Base-by-base conservation (phyloP, 2,888 invertebrate species). In the Eudemis profundana region DNA sequence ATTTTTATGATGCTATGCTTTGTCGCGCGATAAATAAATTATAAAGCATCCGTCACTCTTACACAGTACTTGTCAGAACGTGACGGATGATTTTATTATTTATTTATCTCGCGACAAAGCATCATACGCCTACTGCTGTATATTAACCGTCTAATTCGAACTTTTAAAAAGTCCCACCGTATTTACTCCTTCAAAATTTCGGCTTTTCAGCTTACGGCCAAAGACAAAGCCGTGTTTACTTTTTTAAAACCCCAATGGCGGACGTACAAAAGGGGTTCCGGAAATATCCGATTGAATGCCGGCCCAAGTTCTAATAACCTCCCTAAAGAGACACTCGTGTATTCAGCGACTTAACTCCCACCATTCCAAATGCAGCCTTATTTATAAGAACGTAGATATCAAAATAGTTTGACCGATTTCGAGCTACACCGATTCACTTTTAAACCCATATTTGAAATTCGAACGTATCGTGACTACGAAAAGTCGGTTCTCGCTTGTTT, bases 201-300 rank as follows among this genome's bases (percentile, higher is more conserved):
- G 19, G n/a, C 27, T 17, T 29, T 29, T 27, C 29, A 42, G 56
- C 23, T 53, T 15, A 40, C 21, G 12, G 8, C 56, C 29, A 8
- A 33, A 33, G 40, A 50, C 49, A 57, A 62, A 54, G 12, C 42
- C 33, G 21, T 50, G 63, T 63, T 63, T 57, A 57, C 63, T 63
- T 63, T 51, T 63, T 63, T 15, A 57, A 62, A 63, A 33, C 14
- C 29, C 56, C 46, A 17, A 61, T 29, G 40, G 29, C 44, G 36
- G 12, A 21, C 63, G 42, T 29, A 63, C 56, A 57, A 63, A 57
- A 49, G 49, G 2, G 17, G 19, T 12, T 10, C 27, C 49, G 49
- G 56, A 63, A 62, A 62, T 62, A 63, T 50, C 63, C 49, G 49
- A 63, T 63, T 63, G 49, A 63, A 57, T 42, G 56, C 50, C 40